These are phyloP conservation scores for Heterotilapia buettikoferi DNA, from an alignment of 2,113 vertebrate genomes.

Conservation along the genomic window DNA sequence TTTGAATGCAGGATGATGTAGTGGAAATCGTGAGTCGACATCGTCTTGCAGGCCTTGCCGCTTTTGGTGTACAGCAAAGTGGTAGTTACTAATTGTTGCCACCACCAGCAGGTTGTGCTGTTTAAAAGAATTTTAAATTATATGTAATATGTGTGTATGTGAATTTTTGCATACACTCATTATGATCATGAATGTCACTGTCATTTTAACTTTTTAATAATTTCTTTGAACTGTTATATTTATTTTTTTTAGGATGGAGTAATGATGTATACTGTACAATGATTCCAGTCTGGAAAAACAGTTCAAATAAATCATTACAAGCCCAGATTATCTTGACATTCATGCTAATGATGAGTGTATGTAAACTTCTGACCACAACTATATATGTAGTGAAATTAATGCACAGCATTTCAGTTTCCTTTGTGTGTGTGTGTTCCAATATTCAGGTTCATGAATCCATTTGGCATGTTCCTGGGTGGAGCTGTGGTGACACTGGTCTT, in stretches of 20 bases:
- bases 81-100: background rate
- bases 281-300: background rate
- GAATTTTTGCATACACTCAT: background rate
- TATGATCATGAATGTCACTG: background rate
- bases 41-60: background rate
- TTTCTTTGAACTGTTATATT: background rate
- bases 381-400: background rate
- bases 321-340: background rate
- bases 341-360: background rate
- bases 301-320: background rate
- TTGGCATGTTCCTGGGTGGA: slow-evolving; percentile 89
- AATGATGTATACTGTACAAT: background rate
- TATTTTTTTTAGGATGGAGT: background rate
- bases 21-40: background rate
- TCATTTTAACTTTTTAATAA: background rate
- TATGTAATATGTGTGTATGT: background rate
- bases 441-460: slow-evolving; percentile 86
- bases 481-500: slow-evolving; percentile 86
- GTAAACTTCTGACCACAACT: background rate
- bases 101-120: slow-evolving; percentile 36
- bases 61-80: background rate
- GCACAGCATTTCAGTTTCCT: background rate
- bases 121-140: background rate
- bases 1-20: background rate
- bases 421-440: background rate